Evolutionary conservation across 2,113 vertebrate species (phyloP).

Genomic region (Meleagris gallopavo): DNA sequence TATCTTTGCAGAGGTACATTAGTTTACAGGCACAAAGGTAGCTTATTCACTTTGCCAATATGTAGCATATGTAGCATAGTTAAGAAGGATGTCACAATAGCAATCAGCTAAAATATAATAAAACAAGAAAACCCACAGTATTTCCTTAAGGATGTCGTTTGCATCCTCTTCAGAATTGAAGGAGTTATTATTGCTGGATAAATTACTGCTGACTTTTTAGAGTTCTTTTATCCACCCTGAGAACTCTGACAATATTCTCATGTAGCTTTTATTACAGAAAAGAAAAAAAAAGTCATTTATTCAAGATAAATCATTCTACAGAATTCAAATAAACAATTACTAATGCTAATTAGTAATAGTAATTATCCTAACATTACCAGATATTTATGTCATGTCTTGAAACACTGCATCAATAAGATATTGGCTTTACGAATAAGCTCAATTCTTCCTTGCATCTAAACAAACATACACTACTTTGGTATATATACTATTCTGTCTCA

Average conservation of each 20-base stretch:
- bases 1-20: not conserved
- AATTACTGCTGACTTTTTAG: not conserved
- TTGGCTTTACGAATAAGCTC: not conserved
- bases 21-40: not conserved
- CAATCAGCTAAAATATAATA: not conserved
- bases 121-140: not conserved
- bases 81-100: accelerated
- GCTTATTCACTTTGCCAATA: accelerated
- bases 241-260: not conserved
- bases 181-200: not conserved
- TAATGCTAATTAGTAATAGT: not conserved
- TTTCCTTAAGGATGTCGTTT: not conserved
- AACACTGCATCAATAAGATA: not conserved
- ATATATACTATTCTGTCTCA: not conserved
- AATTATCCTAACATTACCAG: not conserved
- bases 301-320: not conserved
- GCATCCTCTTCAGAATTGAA: not conserved
- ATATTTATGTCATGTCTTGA: not conserved
- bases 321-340: not conserved
- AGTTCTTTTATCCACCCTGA: not conserved
- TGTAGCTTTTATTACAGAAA: not conserved
- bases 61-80: not conserved
- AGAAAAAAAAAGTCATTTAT: not conserved
- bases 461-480: not conserved
- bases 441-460: not conserved